Evolutionary conservation across 2,113 vertebrate genomes (phyloP).

Genomic region (Marmota monax): DNA sequence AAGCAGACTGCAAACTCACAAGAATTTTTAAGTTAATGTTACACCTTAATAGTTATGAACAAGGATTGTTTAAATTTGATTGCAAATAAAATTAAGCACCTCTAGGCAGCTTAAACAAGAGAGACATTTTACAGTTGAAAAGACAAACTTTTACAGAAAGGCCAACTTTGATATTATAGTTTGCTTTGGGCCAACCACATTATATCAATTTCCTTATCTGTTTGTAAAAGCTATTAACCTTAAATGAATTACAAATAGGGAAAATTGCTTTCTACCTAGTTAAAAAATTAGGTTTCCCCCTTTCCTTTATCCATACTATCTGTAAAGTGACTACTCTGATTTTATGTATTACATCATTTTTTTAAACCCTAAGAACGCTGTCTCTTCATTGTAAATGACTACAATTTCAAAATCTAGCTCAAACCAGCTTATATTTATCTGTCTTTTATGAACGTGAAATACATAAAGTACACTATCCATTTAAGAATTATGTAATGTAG

Average conservation of each 20-base stretch:
- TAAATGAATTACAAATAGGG: conserved; percentile 41
- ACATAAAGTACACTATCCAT: not conserved
- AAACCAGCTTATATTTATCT: conserved; percentile 6
- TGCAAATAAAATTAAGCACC: conserved; percentile 53
- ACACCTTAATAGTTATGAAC: not conserved
- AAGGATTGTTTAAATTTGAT: conserved; percentile 42
- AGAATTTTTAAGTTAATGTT: conserved; percentile 19
- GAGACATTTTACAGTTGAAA: not conserved
- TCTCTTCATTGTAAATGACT: not conserved
- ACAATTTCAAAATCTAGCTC: conserved; percentile 38
- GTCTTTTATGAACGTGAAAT: conserved; percentile 43
- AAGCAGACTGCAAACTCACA: conserved; percentile 4
- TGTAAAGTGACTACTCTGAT: not conserved
- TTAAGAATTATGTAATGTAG: conserved; percentile 1
- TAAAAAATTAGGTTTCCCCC: not conserved
- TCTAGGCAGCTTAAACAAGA: conserved; percentile 28
- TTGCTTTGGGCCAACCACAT: conserved; percentile 27
- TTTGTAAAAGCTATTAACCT: conserved; percentile 26
- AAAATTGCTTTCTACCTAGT: conserved; percentile 7
- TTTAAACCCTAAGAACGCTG: not conserved
- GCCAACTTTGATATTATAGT: conserved; percentile 18
- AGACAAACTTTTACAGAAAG: conserved; percentile 16
- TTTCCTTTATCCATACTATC: not conserved
- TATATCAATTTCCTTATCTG: not conserved
- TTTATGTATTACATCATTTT: conserved; percentile 37